Percentiles rank a stretch among this genome's conserved stretches.
phyloP scores from a whole-genome alignment of 2,888 invertebrate genomes.

The Tupiocoris notatus region DNA sequence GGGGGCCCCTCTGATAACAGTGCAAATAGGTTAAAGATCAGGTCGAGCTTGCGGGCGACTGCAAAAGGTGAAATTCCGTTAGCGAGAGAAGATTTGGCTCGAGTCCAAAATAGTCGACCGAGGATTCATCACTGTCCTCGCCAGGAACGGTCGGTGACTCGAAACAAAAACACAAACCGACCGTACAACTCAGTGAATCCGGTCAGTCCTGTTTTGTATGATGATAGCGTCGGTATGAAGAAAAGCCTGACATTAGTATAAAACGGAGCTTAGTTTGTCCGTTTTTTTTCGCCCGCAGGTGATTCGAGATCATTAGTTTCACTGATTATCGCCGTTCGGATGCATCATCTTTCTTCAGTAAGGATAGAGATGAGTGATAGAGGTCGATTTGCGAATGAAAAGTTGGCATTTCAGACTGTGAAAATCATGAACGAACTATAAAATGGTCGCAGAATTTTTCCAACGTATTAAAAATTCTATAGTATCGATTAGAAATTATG shows the following conservation, averaged over 20 bases:
- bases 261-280: not conserved
- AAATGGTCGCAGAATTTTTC: no score
- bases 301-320: not conserved
- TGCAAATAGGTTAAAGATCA: not conserved
- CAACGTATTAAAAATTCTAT: no score
- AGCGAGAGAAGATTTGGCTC: not conserved
- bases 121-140: constrained; percentile 26
- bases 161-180: constrained; percentile 25
- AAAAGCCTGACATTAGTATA: not conserved
- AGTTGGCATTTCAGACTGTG: no score
- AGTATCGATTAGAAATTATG: no score
- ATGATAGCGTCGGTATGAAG: not conserved
- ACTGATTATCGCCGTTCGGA: no score
- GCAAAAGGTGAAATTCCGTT: not conserved
- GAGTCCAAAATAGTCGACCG: constrained; percentile 10
- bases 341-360: no score
- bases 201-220: not conserved
- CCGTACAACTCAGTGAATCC: not conserved
- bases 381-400: no score
- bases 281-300: not conserved
- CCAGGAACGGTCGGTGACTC: constrained; percentile 17
- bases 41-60: not conserved
- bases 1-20: no score
- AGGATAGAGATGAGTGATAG: no score
- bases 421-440: no score